These are phyloP conservation scores for Euura saliciscinereae DNA, from an alignment of 1,140 invertebrate genomes.

Conservation along the genomic window DNA sequence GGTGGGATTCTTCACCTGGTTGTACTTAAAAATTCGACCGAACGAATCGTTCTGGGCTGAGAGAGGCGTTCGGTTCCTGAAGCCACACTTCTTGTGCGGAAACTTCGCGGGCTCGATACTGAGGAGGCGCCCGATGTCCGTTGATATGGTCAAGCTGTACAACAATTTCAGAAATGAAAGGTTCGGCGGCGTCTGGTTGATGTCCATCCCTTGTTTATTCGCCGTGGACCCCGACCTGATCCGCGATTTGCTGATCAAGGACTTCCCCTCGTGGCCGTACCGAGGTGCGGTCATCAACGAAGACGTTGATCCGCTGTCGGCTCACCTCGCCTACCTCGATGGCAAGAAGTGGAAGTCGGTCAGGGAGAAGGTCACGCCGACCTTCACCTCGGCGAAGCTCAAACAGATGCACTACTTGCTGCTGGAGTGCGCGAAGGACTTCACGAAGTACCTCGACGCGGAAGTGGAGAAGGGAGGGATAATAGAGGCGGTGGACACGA, in stretches of 20 bases:
- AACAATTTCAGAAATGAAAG: too few relatives aligned
- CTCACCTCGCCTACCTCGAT: conserved; percentile 35
- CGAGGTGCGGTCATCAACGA: conserved; percentile 51
- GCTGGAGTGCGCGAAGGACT: conserved; percentile 31
- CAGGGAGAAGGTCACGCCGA: conserved; percentile 46
- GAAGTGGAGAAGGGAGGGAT: conserved; percentile 20
- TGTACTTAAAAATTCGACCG: too few relatives aligned
- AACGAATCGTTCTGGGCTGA: too few relatives aligned
- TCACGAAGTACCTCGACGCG: conserved; percentile 29
- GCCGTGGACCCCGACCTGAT: conserved; percentile 13
- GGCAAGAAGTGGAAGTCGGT: conserved; percentile 47
- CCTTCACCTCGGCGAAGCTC: conserved; percentile 55
- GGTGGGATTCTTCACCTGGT: too few relatives aligned
- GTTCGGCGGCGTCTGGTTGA: too few relatives aligned
- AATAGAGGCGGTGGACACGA: conserved; percentile 38
- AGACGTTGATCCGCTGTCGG: conserved; percentile 56
- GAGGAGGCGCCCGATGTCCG: too few relatives aligned
- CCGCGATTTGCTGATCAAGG: conserved; percentile 13
- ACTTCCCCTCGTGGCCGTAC: conserved; percentile 29
- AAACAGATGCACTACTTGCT: conserved; percentile 49
- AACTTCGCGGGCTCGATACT: too few relatives aligned
- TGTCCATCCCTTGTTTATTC: too few relatives aligned
- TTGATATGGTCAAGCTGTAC: too few relatives aligned
- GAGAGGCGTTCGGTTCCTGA: too few relatives aligned
- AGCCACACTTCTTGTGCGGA: too few relatives aligned